A percentile compares a stretch with the other conserved stretches of the same genome.
phyloP scores from a whole-genome alignment of 2,113 vertebrate genomes.

The Marmota flaviventris region DNA sequence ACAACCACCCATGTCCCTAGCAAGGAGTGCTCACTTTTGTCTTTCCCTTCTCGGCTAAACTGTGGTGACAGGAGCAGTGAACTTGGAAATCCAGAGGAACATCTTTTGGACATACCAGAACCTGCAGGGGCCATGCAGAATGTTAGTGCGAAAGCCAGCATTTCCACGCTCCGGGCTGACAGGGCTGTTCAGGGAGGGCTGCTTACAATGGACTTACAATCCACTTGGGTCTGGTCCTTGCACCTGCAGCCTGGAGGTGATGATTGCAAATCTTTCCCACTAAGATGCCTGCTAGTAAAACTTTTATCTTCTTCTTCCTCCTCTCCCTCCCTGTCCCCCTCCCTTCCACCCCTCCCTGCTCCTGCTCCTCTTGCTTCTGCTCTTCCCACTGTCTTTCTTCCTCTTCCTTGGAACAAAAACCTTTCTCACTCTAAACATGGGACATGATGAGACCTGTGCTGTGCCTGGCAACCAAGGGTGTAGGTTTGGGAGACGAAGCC shows the following conservation, averaged over 20 bases:
- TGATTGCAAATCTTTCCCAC: constrained; percentile 48
- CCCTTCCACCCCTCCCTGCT: background rate
- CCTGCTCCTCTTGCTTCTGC: no score
- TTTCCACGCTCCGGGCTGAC: constrained; percentile 29
- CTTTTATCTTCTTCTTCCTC: background rate
- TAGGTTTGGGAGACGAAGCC: background rate
- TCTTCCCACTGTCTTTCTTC: background rate
- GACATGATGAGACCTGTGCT: background rate
- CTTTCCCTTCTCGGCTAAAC: background rate
- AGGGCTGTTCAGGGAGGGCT: background rate
- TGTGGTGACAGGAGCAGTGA: background rate
- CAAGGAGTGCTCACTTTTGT: background rate
- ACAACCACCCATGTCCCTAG: background rate
- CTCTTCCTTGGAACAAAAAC: background rate
- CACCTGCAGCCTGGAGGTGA: constrained; percentile 68
- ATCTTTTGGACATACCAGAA: constrained; percentile 55
- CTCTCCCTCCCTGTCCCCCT: no score
- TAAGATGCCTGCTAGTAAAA: constrained; percentile 55
- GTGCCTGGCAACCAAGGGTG: background rate
- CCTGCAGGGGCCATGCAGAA: constrained; percentile 48
- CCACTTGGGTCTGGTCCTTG: constrained; percentile 49
- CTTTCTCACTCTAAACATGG: background rate
- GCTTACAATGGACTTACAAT: background rate
- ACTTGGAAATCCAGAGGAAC: constrained; percentile 23
- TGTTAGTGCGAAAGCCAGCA: constrained; percentile 68